Evolutionary conservation across 2,888 invertebrate species (phyloP), one percentile per base, ranked within the genome.

Genomic region (Brachyopa scutellaris): DNA sequence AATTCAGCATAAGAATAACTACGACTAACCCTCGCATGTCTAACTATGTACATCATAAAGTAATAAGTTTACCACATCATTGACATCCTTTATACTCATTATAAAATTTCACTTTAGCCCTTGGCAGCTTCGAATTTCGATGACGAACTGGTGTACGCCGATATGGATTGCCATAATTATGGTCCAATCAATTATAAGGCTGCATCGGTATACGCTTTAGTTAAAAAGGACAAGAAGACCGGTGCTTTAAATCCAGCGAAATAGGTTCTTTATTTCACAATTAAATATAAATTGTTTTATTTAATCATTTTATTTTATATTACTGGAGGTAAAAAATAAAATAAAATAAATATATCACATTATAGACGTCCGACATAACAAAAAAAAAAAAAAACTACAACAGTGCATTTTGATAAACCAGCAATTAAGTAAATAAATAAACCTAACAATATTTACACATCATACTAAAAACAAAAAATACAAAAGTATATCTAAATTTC

Each of bases 151-250:
- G 95, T 96, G 88, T 97, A 97, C 91, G 97, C 97, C 79, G 97
- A 97, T 90, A 95, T 96, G 86, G 97, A 97, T 90, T 94, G 96
- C 91, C 94, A 95, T 88, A 95, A 95, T 87, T 97, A 97, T 90
- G 97, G 97, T 85, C 97, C 97, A 51, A 97, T 97, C 89, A 96
- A 97, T 91, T 97, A 97, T 91, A 97, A 97, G 89, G 95, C 95
- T 83, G 97, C 97, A 73, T 97, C 96, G 33, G 93, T 96, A 87
- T 94, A 95, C 91, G 95, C 95, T 77, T 93, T 94, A 86, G 93
- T 94, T 91, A 94, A 94, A 89, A 93, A 94, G 88, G 88, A 90
- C 79, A 88, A 88, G 85, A 88, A 89, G 86, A 88, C 87, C 57
- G 90, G 90, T 76, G 88, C 88, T 78, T 73, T 90, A 79, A 87